A percentile compares a stretch with the other conserved stretches of the same genome.
Evolutionary conservation across 2,113 vertebrate genomes (phyloP).

Genomic region (Hydropotes inermis): DNA sequence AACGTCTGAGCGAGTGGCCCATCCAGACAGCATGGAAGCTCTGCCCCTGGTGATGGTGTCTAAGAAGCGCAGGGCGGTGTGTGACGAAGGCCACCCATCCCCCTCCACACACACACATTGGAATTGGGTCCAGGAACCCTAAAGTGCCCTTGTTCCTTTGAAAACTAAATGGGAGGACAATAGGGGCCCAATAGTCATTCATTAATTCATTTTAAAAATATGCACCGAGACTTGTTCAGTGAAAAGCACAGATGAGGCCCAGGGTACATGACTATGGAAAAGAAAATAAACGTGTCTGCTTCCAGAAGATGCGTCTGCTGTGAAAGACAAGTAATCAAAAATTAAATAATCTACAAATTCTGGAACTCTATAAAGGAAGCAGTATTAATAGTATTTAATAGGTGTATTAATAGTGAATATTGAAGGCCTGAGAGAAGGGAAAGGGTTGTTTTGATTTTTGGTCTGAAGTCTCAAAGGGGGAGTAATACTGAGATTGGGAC

Average conservation of each 20-base stretch:
- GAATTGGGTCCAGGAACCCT: neutral
- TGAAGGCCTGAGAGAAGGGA: neutral
- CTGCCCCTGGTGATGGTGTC: accelerated
- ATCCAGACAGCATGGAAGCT: neutral
- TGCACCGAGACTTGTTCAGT: neutral
- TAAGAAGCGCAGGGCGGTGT: accelerated
- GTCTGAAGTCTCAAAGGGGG: neutral
- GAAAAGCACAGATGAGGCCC: neutral
- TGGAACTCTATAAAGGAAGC: neutral
- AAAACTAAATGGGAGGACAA: neutral
- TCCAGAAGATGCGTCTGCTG: neutral
- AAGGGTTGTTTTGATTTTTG: neutral
- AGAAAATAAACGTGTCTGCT: neutral
- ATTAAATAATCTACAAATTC: neutral
- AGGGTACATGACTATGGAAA: neutral
- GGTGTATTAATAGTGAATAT: neutral
- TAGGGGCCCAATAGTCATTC: neutral
- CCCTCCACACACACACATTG: neutral
- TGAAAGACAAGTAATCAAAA: neutral
- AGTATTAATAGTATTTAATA: neutral
- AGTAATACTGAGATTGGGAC: neutral
- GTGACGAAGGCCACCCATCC: accelerated
- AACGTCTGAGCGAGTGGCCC: accelerated
- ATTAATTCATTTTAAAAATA: neutral
- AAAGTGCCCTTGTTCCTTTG: neutral